These are phyloP conservation scores for Spilosoma lubricipeda DNA, from an alignment of 2,888 invertebrate species.

Conservation along the genomic window DNA sequence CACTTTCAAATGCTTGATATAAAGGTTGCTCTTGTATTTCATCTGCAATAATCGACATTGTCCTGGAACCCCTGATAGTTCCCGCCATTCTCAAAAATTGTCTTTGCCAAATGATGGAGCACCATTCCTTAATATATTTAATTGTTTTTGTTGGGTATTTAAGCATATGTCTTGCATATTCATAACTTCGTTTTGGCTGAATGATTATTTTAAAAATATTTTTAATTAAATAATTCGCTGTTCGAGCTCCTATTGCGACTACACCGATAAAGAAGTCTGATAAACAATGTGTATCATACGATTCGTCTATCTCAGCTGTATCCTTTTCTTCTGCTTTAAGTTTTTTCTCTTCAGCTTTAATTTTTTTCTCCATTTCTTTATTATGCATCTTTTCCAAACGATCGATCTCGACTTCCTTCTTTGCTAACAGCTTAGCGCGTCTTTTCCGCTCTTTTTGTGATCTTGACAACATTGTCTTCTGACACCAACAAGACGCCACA, in stretches of 20 bases:
- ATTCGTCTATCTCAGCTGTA: neutral
- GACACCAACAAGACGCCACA: neutral
- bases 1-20: neutral
- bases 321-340: slow-evolving; percentile 6
- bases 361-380: neutral
- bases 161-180: neutral
- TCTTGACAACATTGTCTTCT: neutral
- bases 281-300: neutral
- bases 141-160: neutral
- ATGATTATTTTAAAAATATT: neutral
- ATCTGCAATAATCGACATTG: neutral
- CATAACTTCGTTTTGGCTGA: neutral
- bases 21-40: neutral
- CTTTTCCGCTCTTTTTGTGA: neutral
- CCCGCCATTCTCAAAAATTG: slow-evolving; percentile 1
- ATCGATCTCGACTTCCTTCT: neutral
- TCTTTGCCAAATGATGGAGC: slow-evolving; percentile 1
- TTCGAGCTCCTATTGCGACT: neutral
- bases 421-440: neutral
- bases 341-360: neutral
- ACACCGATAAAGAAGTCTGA: neutral
- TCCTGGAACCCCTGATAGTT: neutral
- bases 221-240: neutral
- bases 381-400: slow-evolving; percentile 2
- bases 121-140: neutral